Conservation (phyloP, 2,797 vertebrate genomes). For the Sebastes iracundus region DNA sequence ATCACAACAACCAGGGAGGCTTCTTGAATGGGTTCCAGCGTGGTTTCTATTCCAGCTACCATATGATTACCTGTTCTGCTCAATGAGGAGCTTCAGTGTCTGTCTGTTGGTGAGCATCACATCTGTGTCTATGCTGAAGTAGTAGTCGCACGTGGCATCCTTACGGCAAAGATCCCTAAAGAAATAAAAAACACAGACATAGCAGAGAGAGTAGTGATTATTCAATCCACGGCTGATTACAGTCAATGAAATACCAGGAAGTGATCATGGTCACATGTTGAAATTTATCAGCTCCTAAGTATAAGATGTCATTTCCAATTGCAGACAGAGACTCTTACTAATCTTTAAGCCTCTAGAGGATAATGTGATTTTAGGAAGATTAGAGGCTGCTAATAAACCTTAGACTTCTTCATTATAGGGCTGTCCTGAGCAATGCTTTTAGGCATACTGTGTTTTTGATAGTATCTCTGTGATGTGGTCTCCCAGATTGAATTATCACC, state of each 20-base stretch:
- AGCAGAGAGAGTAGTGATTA: slow-evolving; percentile 28
- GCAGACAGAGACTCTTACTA: slow-evolving; percentile 20
- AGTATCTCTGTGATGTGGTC: slow-evolving; percentile 9
- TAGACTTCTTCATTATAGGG: slow-evolving; percentile 49
- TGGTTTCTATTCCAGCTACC: background rate
- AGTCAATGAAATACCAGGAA: slow-evolving; percentile 33
- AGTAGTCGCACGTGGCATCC: slow-evolving; percentile 90
- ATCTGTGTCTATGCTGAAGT: slow-evolving; percentile 95
- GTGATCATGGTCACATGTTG: slow-evolving; percentile 7
- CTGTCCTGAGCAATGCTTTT: slow-evolving; percentile 32
- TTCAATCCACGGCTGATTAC: slow-evolving; percentile 28
- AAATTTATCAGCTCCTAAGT: slow-evolving; percentile 44
- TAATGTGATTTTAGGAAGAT: slow-evolving; percentile 56
- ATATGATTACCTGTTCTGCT: slow-evolving; percentile 94
- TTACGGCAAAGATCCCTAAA: slow-evolving; percentile 92
- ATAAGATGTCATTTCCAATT: slow-evolving; percentile 45
- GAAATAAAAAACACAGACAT: slow-evolving; percentile 25
- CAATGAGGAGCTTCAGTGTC: slow-evolving; percentile 93
- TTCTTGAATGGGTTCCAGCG: slow-evolving; percentile 6
- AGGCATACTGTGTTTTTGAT: slow-evolving; percentile 28
- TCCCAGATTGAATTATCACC: slow-evolving; percentile 27
- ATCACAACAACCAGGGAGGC: slow-evolving; percentile 35
- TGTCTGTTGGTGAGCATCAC: slow-evolving; percentile 93
- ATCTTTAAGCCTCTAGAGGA: slow-evolving; percentile 42
- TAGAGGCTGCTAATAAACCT: slow-evolving; percentile 62